phyloP scores from a whole-genome alignment of 2,113 vertebrate species.

The Phoxinus phoxinus region DNA sequence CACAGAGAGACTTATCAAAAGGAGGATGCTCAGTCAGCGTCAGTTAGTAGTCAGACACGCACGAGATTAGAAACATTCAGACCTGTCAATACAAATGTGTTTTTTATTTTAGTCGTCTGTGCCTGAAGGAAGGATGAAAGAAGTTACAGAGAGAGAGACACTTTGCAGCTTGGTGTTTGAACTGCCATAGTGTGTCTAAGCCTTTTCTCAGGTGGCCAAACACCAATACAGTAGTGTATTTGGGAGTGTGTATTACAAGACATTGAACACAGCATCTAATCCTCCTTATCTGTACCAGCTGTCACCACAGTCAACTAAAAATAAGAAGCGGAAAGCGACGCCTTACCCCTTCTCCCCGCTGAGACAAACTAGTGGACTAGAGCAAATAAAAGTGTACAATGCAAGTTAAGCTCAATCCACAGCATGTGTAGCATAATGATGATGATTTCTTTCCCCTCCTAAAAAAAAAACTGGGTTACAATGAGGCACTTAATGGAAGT shows the following conservation, averaged over 20 bases:
- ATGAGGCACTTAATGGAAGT: background rate
- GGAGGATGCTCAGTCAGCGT: background rate
- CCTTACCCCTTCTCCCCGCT: background rate
- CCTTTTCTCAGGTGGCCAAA: slow-evolving; percentile 28
- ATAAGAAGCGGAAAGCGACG: slow-evolving; percentile 24
- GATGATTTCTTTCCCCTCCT: background rate
- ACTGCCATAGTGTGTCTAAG: slow-evolving; percentile 11
- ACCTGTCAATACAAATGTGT: background rate
- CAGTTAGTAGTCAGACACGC: background rate
- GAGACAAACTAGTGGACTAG: background rate
- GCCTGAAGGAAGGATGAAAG: slow-evolving; percentile 25
- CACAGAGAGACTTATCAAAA: background rate
- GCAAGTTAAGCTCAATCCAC: background rate
- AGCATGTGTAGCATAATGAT: background rate
- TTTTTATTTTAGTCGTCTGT: background rate
- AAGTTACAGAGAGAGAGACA: background rate
- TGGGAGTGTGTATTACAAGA: slow-evolving; percentile 28
- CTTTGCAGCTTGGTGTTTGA: background rate
- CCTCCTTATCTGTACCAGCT: slow-evolving; percentile 49
- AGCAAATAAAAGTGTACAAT: background rate
- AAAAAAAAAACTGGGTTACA: background rate
- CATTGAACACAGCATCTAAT: slow-evolving; percentile 45
- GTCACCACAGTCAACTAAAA: slow-evolving; percentile 46
- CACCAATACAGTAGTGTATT: slow-evolving; percentile 16
- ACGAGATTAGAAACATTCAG: slow-evolving; percentile 35